These are phyloP conservation scores for Drosophila austrosaltans DNA, from an alignment of 2,888 invertebrate genomes.

Conservation along the genomic window DNA sequence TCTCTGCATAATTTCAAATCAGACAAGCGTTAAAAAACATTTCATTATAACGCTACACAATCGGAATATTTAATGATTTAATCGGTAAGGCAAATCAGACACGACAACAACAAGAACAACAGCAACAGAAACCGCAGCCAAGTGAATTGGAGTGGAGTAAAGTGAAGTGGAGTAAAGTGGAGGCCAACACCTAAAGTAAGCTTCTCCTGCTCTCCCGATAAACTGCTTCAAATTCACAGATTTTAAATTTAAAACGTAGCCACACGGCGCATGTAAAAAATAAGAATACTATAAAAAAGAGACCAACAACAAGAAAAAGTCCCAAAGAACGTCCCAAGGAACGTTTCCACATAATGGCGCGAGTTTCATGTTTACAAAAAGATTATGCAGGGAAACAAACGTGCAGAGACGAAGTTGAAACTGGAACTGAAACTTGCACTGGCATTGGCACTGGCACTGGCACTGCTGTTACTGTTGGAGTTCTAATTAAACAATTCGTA, in stretches of 20 bases:
- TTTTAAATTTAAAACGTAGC: slow-evolving; percentile 79
- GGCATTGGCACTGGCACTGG: slow-evolving; percentile 37
- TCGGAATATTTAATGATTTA: slow-evolving; percentile 83
- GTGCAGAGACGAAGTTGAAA: slow-evolving; percentile 56
- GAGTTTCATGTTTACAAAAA: slow-evolving; percentile 82
- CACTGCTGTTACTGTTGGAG: slow-evolving; percentile 48
- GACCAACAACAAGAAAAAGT: slow-evolving; percentile 23
- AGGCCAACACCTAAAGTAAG: slow-evolving; percentile 67
- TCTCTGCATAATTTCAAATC: slow-evolving; percentile 82
- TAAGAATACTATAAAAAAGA: slow-evolving; percentile 27
- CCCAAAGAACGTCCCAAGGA: slow-evolving; percentile 32
- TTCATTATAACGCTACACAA: slow-evolving; percentile 83
- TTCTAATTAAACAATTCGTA: slow-evolving; percentile 84
- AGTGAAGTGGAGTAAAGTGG: slow-evolving; percentile 7
- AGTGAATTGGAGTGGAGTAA: slow-evolving; percentile 7
- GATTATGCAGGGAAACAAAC: slow-evolving; percentile 77
- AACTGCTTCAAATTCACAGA: slow-evolving; percentile 82
- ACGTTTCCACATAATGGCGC: slow-evolving; percentile 79
- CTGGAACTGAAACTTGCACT: slow-evolving; percentile 38
- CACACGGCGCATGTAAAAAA: slow-evolving; percentile 60
- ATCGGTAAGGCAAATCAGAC: slow-evolving; percentile 70
- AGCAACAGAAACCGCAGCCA: slow-evolving; percentile 38
- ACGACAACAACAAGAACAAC: slow-evolving; percentile 40
- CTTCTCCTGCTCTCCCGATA: slow-evolving; percentile 64
- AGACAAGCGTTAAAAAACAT: slow-evolving; percentile 83